Conservation (phyloP, 2,113 vertebrate species). For the zebrafish (Danio rerio) region DNA sequence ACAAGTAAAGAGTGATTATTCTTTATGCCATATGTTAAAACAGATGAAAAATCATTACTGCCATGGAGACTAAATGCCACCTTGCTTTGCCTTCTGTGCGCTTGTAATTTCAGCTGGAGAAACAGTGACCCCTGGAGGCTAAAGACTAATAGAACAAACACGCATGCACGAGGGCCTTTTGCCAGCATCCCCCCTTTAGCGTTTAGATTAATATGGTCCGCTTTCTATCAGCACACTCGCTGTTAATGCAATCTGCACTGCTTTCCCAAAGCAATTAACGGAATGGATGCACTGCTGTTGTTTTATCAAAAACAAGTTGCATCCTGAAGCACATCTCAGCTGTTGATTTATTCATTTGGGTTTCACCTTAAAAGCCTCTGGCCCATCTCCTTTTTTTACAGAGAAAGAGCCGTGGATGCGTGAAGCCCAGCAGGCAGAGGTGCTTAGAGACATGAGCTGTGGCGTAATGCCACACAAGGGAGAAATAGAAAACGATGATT, state of each 20-base stretch:
- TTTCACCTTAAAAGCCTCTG: slow-evolving; percentile 70
- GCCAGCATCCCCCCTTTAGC: slow-evolving; percentile 55
- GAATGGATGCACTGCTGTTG: slow-evolving; percentile 66
- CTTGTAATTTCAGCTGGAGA: slow-evolving; percentile 58
- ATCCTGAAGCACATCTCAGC: slow-evolving; percentile 73
- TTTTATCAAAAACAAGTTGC: slow-evolving; percentile 79
- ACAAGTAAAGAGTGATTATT: slow-evolving; percentile 65
- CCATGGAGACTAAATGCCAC: slow-evolving; percentile 65
- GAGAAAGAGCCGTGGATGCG: slow-evolving; percentile 56
- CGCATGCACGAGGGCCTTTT: not conserved
- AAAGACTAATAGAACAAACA: slow-evolving; percentile 58
- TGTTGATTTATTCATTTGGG: slow-evolving; percentile 79
- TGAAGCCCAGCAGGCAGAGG: slow-evolving; percentile 62
- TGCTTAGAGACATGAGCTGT: slow-evolving; percentile 22
- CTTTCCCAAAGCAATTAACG: slow-evolving; percentile 78
- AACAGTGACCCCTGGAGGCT: slow-evolving; percentile 75
- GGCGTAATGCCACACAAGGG: not conserved
- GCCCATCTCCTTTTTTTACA: slow-evolving; percentile 60
- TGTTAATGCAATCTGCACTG: slow-evolving; percentile 71
- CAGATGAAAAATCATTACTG: slow-evolving; percentile 73
- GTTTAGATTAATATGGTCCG: slow-evolving; percentile 78
- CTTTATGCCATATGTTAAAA: slow-evolving; percentile 75
- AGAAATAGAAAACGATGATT: slow-evolving; percentile 43
- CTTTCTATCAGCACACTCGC: slow-evolving; percentile 71
- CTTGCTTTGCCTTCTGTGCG: slow-evolving; percentile 25